These are phyloP conservation scores for Phrynosoma blainvillii DNA, from an alignment of 2,113 vertebrate genomes.

Conservation along the genomic window DNA sequence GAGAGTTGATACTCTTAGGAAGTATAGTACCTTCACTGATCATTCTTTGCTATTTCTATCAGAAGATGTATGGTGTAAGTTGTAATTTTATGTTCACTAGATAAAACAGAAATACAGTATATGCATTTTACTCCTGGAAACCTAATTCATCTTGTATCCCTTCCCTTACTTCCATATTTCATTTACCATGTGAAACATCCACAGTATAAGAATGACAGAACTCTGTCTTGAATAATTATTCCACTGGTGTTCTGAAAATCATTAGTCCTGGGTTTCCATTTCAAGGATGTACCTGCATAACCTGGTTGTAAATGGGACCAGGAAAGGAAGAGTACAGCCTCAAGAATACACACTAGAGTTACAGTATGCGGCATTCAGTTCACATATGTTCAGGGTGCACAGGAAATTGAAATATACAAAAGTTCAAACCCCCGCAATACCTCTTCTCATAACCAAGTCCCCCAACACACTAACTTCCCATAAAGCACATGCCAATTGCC, in stretches of 20 bases:
- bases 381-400: constrained; percentile 10
- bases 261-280: background rate
- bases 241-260: background rate
- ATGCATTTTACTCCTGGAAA: background rate
- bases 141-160: constrained; percentile 41
- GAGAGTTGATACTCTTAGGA: background rate
- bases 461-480: background rate
- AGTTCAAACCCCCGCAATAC: background rate
- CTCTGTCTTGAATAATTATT: background rate
- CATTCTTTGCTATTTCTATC: background rate
- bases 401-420: background rate
- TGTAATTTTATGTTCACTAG: background rate
- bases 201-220: background rate
- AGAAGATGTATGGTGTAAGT: background rate
- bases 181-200: constrained; percentile 16
- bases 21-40: too few relatives aligned
- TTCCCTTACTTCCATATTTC: background rate
- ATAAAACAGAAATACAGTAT: background rate
- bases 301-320: constrained; percentile 12
- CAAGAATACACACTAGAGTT: background rate
- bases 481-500: rapidly evolving
- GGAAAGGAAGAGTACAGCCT: constrained; percentile 3
- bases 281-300: constrained; percentile 16
- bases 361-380: constrained; percentile 19
- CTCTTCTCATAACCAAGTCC: background rate